A percentile compares a stretch with the other conserved stretches of the same genome.
phyloP scores from a whole-genome alignment of 2,888 invertebrate species.

The Drosophila gaucha region DNA sequence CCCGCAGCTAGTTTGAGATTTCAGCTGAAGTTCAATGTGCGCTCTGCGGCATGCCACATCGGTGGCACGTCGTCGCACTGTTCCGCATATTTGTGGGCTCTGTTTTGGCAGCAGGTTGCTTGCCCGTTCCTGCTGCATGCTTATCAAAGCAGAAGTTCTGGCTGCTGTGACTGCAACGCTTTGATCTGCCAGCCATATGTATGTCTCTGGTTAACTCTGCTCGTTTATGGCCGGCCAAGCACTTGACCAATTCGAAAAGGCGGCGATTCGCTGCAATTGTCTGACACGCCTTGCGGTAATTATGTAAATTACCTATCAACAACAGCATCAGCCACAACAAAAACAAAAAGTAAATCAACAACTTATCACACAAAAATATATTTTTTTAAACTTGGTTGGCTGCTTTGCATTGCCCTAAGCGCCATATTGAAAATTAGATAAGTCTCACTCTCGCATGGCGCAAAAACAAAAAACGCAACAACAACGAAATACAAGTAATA shows the following conservation, averaged over 20 bases:
- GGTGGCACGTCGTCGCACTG: conserved; percentile 36
- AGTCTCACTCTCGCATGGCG: conserved; percentile 53
- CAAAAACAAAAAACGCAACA: not conserved
- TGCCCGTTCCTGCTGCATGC: not conserved
- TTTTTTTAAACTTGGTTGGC: conserved; percentile 43
- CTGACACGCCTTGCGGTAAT: conserved; percentile 66
- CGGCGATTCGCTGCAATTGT: conserved; percentile 27
- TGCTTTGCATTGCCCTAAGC: conserved; percentile 48
- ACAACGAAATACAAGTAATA: not conserved
- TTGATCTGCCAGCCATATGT: conserved; percentile 25
- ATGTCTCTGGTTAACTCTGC: conserved; percentile 32
- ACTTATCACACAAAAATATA: conserved; percentile 47
- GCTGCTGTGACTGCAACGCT: conserved; percentile 10
- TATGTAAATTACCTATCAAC: conserved; percentile 72
- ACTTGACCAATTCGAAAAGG: conserved; percentile 23
- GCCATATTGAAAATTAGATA: conserved; percentile 56
- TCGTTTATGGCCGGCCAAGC: conserved; percentile 16
- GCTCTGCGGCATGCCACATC: conserved; percentile 47
- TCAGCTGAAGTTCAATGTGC: conserved; percentile 67
- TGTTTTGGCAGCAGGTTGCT: conserved; percentile 16
- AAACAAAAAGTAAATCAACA: conserved; percentile 38
- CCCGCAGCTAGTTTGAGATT: conserved; percentile 62
- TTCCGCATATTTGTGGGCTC: conserved; percentile 55
- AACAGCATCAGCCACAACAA: conserved; percentile 26
- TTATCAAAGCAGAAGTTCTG: conserved; percentile 15